Base-by-base conservation (phyloP, 2,113 vertebrate genomes). In the Thomomys bottae region DNA sequence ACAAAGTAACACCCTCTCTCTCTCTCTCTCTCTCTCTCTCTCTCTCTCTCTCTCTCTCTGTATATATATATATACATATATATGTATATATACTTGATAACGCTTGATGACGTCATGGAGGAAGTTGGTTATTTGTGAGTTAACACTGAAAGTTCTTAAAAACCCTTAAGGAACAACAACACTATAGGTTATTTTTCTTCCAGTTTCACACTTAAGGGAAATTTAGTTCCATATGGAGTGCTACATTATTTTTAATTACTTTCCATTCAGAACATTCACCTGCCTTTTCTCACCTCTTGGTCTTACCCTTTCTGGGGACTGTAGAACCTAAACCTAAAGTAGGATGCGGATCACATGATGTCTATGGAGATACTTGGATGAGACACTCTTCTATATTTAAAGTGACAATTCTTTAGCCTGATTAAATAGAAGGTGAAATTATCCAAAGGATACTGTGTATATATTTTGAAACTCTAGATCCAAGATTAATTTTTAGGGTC, bases 351-450 rank as follows among this genome's bases (percentile, higher is more conserved):
- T 81, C 40, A 0, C 76, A 57, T 88, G 89, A 34, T 86, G 61
- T 83, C 94, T 93, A 57, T 57, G 88, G 71, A 90, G 83, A 92
- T 81, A 66, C 82, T 84, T 86, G 72, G 90, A 79, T 72, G 76
- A 88, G 78, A 86, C 68, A 63, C 42, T n/a, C 14, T 89, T 94
- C 88, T 96, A 95, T 95, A 95, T 95, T 96, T 96, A 96, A 95
- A 88, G 80, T 83, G 90, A 87, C 70, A 94, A 94, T 77, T 75
- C 21, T 92, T 95, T 95, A 80, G 30, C 93, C 96, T 95, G 28
- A 96, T 93, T 96, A 95, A 88, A 92, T 26, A 87, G 32, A 18
- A 36, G 36, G 7, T 71, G 10, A 94, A 86, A 85, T 32, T 49
- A 85, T 82, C n/a, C 66, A 42, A 94, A 96, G 45, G 12, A 57